Evolutionary conservation across 2,113 vertebrate genomes (phyloP).

Genomic region (Rhynchopsitta pachyrhyncha): DNA sequence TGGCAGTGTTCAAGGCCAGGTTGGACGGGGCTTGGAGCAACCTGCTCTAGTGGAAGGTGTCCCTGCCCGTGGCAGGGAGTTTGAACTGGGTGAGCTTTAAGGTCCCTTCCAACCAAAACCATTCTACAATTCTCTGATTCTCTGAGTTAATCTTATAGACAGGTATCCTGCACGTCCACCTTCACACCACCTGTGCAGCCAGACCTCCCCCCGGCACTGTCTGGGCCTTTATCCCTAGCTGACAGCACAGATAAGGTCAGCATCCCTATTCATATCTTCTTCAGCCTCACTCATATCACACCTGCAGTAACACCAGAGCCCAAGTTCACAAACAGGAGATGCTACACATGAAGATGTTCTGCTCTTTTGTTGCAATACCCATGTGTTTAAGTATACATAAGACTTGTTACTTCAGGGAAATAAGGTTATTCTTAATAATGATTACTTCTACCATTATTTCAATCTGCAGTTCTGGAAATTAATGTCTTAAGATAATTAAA

Average conservation of each 20-base stretch:
- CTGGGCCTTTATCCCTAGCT: neutral
- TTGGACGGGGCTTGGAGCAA: no score
- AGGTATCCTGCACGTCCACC: neutral
- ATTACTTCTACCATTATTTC: neutral
- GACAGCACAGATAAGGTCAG: neutral
- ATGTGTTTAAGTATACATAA: neutral
- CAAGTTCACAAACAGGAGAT: neutral
- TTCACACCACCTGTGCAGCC: neutral
- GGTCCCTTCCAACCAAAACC: neutral
- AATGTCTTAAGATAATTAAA: constrained; percentile 19
- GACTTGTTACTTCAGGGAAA: neutral
- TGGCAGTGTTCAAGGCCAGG: no score
- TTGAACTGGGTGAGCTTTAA: neutral
- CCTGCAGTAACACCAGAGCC: neutral
- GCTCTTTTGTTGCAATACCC: neutral
- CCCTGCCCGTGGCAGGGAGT: neutral
- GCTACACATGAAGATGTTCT: neutral
- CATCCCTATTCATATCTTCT: neutral
- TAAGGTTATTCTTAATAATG: neutral
- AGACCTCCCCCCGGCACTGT: neutral
- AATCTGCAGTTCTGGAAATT: neutral
- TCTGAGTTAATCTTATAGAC: neutral
- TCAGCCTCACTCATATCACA: neutral
- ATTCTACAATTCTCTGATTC: neutral
- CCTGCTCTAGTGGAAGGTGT: neutral